Evolutionary conservation across 1,140 invertebrate species (phyloP), one percentile per base, ranked within the genome.

Genomic region (Phortica variegata): DNA sequence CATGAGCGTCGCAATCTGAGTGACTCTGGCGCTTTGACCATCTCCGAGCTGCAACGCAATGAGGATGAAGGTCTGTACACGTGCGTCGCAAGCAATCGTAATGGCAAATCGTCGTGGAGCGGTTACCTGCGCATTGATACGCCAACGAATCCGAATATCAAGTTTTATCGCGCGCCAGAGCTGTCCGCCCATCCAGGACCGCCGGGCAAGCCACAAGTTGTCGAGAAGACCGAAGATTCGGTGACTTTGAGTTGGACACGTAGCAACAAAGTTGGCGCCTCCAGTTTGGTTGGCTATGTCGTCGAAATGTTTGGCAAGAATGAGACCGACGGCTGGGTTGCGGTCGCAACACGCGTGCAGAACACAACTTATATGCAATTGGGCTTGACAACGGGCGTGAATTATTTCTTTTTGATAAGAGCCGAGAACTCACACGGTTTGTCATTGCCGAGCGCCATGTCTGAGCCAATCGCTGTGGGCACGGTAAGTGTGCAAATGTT

Each of bases 371-470:
- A 80, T 57, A 84, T 83, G n/a, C 83, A 84, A 26, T 80, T 82
- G 54, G 82, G 86, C 47, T 78, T 93, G 12, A 80, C 83, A 42
- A 84, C 86, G 20, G 88, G 86, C 17, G 83, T 86, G 3, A 85
- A 85, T 3, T 96, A 95, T 66, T 84, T 91, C 55, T 96, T 96
- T 73, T 77, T 95, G 13, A 85, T 95, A 2, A 77, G 87, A 45
- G 89, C 91, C 0, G 88, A 91, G 78, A 96, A 95, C 75, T 86
- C 86, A 0, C 88, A 93, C 70, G 92, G 93, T 2, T 49, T 88
- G 2, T 87, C 86, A 0, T 79, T 83, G 32, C 86, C 86, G 1
- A 88, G 86, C 55, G 79, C 80, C 12, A 69, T 86, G 38, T 87
- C 87, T n/a, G 85, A 87, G 53, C 79, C 84, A 17, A 79, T 88